phyloP scores from a whole-genome alignment of 2,113 vertebrate genomes.

The Cynopterus brachyotis region DNA sequence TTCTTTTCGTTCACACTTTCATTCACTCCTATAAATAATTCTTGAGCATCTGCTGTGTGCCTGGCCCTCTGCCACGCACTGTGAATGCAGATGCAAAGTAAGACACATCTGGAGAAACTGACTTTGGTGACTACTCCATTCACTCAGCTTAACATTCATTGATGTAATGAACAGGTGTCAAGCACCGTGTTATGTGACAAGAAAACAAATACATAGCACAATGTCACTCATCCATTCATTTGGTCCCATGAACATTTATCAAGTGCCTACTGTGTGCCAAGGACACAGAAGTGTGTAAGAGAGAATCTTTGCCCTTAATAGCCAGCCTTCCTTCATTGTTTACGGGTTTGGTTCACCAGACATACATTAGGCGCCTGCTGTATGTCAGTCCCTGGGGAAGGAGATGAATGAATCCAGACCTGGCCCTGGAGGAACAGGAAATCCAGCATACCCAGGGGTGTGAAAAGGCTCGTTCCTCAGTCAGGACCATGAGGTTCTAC shows the following conservation, averaged over 20 bases:
- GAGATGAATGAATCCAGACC: neutral
- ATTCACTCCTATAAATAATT: neutral
- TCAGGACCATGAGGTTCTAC: neutral
- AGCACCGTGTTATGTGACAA: accelerated
- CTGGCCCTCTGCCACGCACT: neutral
- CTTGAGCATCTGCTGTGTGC: neutral
- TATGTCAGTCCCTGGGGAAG: neutral
- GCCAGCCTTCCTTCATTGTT: neutral
- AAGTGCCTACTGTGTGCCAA: neutral
- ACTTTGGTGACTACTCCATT: accelerated
- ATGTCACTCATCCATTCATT: neutral
- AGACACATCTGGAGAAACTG: neutral
- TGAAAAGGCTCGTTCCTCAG: neutral
- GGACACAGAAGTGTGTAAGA: neutral
- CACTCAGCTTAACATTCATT: accelerated
- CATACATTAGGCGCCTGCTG: neutral
- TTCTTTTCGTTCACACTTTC: neutral
- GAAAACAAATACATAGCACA: no score
- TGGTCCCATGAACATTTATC: neutral
- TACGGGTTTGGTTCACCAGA: neutral
- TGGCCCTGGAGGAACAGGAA: neutral
- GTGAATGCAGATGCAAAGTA: neutral
- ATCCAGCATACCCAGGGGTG: accelerated
- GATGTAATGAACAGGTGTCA: neutral
- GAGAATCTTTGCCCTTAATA: neutral